A percentile compares a stretch with the other conserved stretches of the same genome.
These are phyloP conservation scores for Butorides virescens DNA, from an alignment of 2,113 vertebrate species.

Conservation along the genomic window DNA sequence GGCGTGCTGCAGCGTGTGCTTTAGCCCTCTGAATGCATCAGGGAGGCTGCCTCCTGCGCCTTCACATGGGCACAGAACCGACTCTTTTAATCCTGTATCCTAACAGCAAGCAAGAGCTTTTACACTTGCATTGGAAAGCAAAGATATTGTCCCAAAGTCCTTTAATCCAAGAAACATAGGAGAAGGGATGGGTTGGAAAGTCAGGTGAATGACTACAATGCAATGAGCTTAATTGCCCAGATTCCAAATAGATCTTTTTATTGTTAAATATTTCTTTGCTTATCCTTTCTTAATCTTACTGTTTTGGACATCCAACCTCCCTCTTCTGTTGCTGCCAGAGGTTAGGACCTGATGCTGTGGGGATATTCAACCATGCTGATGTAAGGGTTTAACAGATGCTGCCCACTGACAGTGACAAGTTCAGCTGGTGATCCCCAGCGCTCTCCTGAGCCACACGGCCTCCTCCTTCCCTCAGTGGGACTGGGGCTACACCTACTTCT, in stretches of 20 bases:
- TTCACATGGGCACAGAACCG: neutral
- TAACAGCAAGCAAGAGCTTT: neutral
- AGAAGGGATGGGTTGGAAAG: neutral
- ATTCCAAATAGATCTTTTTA: neutral
- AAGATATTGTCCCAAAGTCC: neutral
- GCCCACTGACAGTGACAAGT: neutral
- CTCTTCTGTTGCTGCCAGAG: neutral
- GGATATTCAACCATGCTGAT: rapidly evolving
- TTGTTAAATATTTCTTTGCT: neutral
- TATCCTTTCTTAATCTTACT: neutral
- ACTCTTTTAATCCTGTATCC: neutral
- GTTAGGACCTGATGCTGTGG: neutral
- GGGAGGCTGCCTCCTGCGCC: neutral
- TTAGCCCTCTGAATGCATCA: neutral
- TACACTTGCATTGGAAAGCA: neutral
- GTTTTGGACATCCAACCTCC: neutral
- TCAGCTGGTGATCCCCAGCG: rapidly evolving
- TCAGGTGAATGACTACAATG: neutral
- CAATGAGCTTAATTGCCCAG: neutral
- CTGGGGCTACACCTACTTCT: neutral
- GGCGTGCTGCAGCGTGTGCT: neutral
- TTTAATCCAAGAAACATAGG: neutral
- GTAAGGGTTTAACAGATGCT: neutral
- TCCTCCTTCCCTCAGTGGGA: neutral
- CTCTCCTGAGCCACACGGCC: neutral